These are phyloP conservation scores for Cataglyphis rosenhaueri DNA, from an alignment of 2,888 invertebrate species.

Conservation along the genomic window DNA sequence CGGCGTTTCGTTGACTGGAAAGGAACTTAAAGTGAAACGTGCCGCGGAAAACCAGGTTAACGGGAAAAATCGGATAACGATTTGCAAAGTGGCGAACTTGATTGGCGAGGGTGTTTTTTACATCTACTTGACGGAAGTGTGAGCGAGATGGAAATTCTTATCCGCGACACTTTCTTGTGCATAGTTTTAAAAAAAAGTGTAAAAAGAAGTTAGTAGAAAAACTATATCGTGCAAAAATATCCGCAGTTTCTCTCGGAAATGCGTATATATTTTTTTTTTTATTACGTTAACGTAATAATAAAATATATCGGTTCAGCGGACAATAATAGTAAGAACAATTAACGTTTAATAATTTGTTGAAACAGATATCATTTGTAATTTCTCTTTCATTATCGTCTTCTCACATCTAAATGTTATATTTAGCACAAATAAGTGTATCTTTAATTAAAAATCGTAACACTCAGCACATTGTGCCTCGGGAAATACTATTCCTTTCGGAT, in stretches of 20 bases:
- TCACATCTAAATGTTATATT: background rate
- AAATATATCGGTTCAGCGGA: background rate
- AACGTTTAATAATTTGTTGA: background rate
- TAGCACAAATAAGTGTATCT: background rate
- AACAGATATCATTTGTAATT: background rate
- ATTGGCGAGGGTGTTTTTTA: slow-evolving; percentile 1
- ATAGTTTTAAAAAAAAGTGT: background rate
- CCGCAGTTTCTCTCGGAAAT: background rate
- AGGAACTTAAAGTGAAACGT: slow-evolving; percentile 48
- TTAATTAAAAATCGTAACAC: slow-evolving; percentile 21
- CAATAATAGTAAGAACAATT: background rate
- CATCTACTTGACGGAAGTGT: background rate
- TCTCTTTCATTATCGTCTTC: background rate
- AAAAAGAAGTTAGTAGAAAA: background rate
- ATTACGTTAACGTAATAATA: background rate
- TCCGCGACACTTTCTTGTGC: background rate
- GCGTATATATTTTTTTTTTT: background rate
- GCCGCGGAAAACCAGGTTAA: slow-evolving; percentile 40
- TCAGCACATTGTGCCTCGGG: background rate
- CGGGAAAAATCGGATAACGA: slow-evolving; percentile 12
- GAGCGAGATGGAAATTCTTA: background rate
- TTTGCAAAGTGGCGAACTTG: background rate
- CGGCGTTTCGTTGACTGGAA: slow-evolving; percentile 37
- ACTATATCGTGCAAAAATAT: background rate
- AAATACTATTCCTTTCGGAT: background rate